A percentile compares a stretch with the other conserved stretches of the same genome.
phyloP scores from a whole-genome alignment of 2,797 vertebrate genomes.

The Anguilla megastoma region DNA sequence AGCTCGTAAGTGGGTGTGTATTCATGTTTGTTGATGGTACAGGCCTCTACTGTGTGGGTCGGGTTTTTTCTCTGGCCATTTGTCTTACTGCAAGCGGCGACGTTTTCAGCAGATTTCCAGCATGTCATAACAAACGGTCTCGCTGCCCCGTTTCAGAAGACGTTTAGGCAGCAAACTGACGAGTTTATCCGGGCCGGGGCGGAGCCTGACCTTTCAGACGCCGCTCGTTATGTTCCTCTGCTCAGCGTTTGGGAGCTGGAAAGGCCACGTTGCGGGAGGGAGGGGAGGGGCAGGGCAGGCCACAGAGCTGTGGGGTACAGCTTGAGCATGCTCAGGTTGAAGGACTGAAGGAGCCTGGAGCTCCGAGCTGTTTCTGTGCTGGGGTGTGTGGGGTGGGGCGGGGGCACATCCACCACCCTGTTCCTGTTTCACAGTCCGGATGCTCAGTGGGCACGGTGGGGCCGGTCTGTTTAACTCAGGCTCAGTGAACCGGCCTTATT shows the following conservation, averaged over 20 bases:
- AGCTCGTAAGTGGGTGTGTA: background rate
- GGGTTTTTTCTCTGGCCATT: background rate
- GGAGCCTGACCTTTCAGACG: background rate
- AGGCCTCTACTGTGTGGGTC: background rate
- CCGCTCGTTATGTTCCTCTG: background rate
- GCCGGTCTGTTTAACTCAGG: background rate
- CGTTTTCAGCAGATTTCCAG: background rate
- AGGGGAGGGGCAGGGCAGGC: background rate
- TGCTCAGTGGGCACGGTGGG: background rate
- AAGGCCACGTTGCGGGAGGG: background rate
- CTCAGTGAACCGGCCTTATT: background rate
- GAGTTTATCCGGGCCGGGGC: background rate
- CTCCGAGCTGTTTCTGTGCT: background rate
- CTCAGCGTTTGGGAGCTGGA: background rate
- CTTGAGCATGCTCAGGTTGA: background rate
- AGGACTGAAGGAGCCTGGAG: conserved; percentile 3
- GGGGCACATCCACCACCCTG: background rate
- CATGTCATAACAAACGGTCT: background rate
- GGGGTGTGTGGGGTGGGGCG: background rate
- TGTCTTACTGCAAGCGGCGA: background rate
- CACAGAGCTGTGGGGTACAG: background rate
- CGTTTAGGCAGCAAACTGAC: background rate
- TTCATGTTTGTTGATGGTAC: background rate
- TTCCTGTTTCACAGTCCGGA: conserved; percentile 23
- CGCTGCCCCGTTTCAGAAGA: background rate